Base-by-base conservation (phyloP, 2,113 vertebrate species). In the Clarias batrachus region DNA sequence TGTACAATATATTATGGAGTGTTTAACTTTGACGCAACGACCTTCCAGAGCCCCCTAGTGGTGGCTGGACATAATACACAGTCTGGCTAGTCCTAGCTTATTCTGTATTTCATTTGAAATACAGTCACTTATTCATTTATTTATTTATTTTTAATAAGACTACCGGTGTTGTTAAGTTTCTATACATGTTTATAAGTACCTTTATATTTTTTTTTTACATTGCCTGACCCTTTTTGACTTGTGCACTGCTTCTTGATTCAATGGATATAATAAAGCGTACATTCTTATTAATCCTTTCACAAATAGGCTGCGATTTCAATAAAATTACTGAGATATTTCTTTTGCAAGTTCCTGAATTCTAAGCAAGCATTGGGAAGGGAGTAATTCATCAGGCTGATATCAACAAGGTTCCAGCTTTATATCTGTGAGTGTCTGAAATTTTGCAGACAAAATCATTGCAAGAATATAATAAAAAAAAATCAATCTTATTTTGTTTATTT, bases 21-120 rank as follows among this genome's bases (percentile, higher is more conserved):
- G 7, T 62, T 59, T 62, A 25, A 30, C 57, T 81, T 41, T 60
- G 2, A 80, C 16, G 17, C 8, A 80, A 12, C 25, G 21, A 81
- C 57, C 41, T 57, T 81, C 57, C 11, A 81, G 78, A 62, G 78
- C 78, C 78, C 78, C 30, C 78, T 81, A 81, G 30, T 81, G 78
- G 33, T 41, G 12, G 17, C 16, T 25, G 14, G 57, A 62, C 11
- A 13, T 14, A 62, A 4, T 60, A 41, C 57, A 59, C 33, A 68
- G 30, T 68, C 65, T 30, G 65, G 27, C 33, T 37, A 71, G 25
- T 4, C 21, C 25, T 80, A 62, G 57, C 56, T 79, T 79, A 21
- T 33, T 33, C 8, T 59, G 7, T 12, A 62, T 37, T 41, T 4
- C 5, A 62, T 25, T 56, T 56, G 4, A 54, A 77, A 77, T 54